A percentile compares a stretch with the other conserved stretches of the same genome.
Evolutionary conservation across 2,888 invertebrate genomes (phyloP).

Genomic region (Oligia latruncula): DNA sequence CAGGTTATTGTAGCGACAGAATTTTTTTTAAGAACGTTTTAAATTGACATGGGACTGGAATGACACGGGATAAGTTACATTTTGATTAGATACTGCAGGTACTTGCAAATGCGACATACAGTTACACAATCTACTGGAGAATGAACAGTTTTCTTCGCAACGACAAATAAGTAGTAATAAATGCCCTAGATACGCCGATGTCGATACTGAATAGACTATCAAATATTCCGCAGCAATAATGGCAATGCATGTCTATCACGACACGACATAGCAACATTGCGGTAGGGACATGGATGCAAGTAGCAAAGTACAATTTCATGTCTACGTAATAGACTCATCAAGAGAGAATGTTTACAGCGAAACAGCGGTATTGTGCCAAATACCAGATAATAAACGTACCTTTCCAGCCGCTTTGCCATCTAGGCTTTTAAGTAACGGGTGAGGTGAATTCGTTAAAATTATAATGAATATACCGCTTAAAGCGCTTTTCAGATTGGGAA

Average conservation of each 20-base stretch:
- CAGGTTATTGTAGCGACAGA: not conserved
- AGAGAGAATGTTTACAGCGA: conserved; percentile 73
- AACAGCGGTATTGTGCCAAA: conserved; percentile 76
- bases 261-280: conserved; percentile 61
- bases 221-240: conserved; percentile 48
- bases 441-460: conserved; percentile 74
- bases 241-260: conserved; percentile 46
- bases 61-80: not conserved
- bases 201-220: conserved; percentile 44
- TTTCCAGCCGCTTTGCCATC: conserved; percentile 83
- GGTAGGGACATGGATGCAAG: conserved; percentile 65
- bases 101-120: conserved; percentile 19
- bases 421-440: conserved; percentile 80
- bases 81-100: conserved; percentile 7
- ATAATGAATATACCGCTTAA: conserved; percentile 57
- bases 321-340: conserved; percentile 75
- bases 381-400: conserved; percentile 76
- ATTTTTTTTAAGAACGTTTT: not conserved
- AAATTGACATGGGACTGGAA: not conserved
- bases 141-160: conserved; percentile 40
- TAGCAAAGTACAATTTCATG: conserved; percentile 66
- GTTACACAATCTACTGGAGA: conserved; percentile 21
- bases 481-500: conserved; percentile 43
- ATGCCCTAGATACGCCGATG: conserved; percentile 32
- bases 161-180: conserved; percentile 40